These are phyloP conservation scores for Misgurnus mizolepis DNA, from an alignment of 2,113 vertebrate genomes.

Conservation along the genomic window DNA sequence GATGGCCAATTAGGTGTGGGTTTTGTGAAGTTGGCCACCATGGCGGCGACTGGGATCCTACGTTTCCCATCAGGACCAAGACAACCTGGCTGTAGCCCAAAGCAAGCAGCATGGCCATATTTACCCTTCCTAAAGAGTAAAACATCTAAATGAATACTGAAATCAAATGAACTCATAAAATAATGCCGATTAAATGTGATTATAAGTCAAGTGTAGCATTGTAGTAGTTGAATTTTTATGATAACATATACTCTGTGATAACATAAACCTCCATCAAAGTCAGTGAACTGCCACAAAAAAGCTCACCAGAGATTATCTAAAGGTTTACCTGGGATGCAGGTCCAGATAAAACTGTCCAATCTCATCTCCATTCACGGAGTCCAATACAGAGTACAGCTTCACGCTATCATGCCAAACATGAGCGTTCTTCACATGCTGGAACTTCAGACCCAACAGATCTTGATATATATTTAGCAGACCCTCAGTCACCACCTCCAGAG, in stretches of 20 bases:
- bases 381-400: conserved; percentile 81
- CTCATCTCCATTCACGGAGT: conserved; percentile 79
- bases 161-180: neutral
- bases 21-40: conserved; percentile 97
- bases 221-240: too few relatives aligned
- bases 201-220: too few relatives aligned
- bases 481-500: conserved; percentile 86
- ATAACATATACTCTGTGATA: too few relatives aligned
- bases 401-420: conserved; percentile 87
- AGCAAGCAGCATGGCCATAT: conserved; percentile 91
- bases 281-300: too few relatives aligned
- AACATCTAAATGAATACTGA: neutral
- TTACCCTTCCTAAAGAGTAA: conserved; percentile 85
- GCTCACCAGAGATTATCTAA: too few relatives aligned
- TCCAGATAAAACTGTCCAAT: conserved; percentile 95
- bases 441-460: conserved; percentile 87
- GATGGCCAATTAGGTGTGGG: conserved; percentile 80
- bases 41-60: conserved; percentile 86
- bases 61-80: conserved; percentile 81
- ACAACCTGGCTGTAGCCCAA: conserved; percentile 88
- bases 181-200: too few relatives aligned
- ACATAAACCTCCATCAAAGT: too few relatives aligned
- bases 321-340: conserved; percentile 86
- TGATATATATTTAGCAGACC: conserved; percentile 90
- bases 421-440: conserved; percentile 76